phyloP scores from a whole-genome alignment of 1,140 invertebrate genomes.

The Trinorchestia longiramus region DNA sequence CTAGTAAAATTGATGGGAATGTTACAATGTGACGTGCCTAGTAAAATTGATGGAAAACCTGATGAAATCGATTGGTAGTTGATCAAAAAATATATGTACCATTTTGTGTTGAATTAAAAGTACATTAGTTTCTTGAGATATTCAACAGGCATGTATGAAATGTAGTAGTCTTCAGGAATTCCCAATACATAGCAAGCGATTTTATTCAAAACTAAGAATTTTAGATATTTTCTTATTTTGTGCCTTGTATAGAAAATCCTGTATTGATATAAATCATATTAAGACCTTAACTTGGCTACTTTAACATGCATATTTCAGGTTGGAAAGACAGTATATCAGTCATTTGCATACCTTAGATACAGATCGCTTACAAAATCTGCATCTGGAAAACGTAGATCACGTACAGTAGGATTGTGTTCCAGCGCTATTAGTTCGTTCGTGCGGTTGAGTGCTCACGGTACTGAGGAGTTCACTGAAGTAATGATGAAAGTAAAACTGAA shows the following conservation, averaged over 20 bases:
- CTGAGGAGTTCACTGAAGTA: not conserved
- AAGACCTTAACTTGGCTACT: not conserved
- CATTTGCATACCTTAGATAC: not conserved
- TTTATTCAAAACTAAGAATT: not conserved
- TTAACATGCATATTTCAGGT: not conserved
- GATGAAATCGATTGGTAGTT: not conserved
- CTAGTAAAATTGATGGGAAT: too few relatives aligned
- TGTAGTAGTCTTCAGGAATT: too few relatives aligned
- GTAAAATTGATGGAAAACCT: not conserved
- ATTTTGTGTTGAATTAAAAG: not conserved
- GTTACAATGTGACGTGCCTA: too few relatives aligned
- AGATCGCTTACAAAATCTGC: not conserved
- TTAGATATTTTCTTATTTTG: not conserved
- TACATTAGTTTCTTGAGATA: not conserved
- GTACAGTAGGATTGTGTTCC: not conserved
- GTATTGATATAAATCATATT: not conserved
- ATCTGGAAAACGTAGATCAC: not conserved
- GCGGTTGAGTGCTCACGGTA: too few relatives aligned
- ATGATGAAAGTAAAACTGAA: not conserved
- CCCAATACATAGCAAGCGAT: too few relatives aligned
- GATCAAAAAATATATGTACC: not conserved
- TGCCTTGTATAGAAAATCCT: not conserved
- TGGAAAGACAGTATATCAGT: not conserved
- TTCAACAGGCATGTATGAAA: not conserved
- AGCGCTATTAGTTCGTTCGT: not conserved